Base-by-base conservation (phyloP, 2,113 vertebrate species). In the Melierax canorus region DNA sequence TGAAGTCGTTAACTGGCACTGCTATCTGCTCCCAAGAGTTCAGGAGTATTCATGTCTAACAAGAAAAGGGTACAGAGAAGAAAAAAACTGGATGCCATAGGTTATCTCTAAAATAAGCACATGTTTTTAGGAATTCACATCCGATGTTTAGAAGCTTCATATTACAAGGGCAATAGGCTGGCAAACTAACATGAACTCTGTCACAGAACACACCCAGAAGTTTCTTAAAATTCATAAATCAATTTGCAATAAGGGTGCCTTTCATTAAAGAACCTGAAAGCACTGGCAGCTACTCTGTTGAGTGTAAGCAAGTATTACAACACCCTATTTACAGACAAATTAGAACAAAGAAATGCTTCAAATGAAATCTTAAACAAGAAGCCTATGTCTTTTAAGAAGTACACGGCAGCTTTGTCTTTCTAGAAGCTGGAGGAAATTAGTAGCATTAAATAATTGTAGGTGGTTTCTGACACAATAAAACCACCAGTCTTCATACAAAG, bases 351-450 rank as follows among this genome's bases (percentile, higher is more conserved):
- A 95, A 95, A 97, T 62, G 46, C n/a, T 94, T 87, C 77, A 87
- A 89, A 85, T 92, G 62, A 87, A 95, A 86, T 76, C 80, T 66
- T 79, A 82, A 92, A 92, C 5, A 0, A 96, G 86, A 92, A 88
- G 39, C 15, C 53, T 55, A 6, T 75, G 45, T 87, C n/a, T 43
- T 81, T 94, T 64, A 75, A 92, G 66, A 55, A 90, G 58, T 72
- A 82, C n/a, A 79, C 34, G 45, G 17, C 19, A 94, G 36, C 48
- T 86, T 67, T 91, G 83, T 64, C 80, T 85, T 95, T 89, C 73
- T 82, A 89, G 74, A 95, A 85, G 88, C 77, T 93, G 74, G 12
- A 96, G 97, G 94, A 96, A 96, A 97, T 97, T 92, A 96, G 75
- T 88, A 92, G 38, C 72, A 87, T 96, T 95, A 96, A 96, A 75